Evolutionary conservation across 2,888 invertebrate genomes (phyloP), one percentile per base, ranked within the genome.

Genomic region (Acleris cristana): DNA sequence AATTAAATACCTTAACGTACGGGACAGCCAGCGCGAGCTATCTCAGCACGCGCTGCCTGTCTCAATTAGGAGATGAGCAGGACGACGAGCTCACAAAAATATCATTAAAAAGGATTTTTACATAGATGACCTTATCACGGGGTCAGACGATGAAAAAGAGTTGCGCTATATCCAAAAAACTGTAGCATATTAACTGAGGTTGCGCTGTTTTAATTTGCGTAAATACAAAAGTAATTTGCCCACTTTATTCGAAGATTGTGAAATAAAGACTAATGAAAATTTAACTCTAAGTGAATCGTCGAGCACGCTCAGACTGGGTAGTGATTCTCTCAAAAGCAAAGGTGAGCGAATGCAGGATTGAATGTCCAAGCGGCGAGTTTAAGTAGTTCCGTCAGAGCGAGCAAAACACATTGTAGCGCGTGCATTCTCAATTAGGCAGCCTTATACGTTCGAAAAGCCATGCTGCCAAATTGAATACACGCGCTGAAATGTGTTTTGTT

Each of bases 281-380:
- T 53, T 74, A 61, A 72, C 55, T 56, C 59, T 74, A 2, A 75
- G 75, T 54, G 71, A 74, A 12, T 73, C 76, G 3, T 44, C 71
- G 10, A 74, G 64, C 45, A 73, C 75, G 7, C 73, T 77, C 5
- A 74, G 74, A 4, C 57, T 77, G n/a, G n/a, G n/a, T n/a, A n/a
- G n/a, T n/a, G n/a, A n/a, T n/a, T n/a, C n/a, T n/a, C n/a, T n/a
- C n/a, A n/a, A n/a, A n/a, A n/a, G n/a, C n/a, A n/a, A n/a, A n/a
- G n/a, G n/a, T n/a, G n/a, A n/a, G n/a, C n/a, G n/a, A n/a, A n/a
- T n/a, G n/a, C n/a, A n/a, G n/a, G n/a, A n/a, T n/a, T n/a, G n/a
- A n/a, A n/a, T n/a, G n/a, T n/a, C n/a, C n/a, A n/a, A n/a, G n/a
- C n/a, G n/a, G n/a, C n/a, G n/a, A n/a, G n/a, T n/a, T n/a, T n/a